Evolutionary conservation across 2,797 vertebrate species (phyloP).

Genomic region (Natrix natrix): DNA sequence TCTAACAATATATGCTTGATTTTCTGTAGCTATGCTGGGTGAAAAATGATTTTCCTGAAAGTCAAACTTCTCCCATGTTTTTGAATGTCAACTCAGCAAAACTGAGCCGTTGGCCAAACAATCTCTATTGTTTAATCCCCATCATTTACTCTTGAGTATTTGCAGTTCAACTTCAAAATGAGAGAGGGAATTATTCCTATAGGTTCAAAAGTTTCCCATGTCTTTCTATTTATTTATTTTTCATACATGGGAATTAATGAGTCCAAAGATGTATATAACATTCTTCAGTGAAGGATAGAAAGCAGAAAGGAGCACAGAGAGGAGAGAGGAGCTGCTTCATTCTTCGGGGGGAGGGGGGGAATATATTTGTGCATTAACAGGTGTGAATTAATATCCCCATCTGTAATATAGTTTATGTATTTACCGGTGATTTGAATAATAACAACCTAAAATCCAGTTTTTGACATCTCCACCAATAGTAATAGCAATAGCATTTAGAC

Average conservation of each 20-base stretch:
- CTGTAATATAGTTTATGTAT: not conserved
- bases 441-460: slow-evolving; percentile 4
- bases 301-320: not conserved
- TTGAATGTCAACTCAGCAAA: not conserved
- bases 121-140: slow-evolving; percentile 1
- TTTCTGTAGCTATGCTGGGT: not conserved
- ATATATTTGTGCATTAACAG: not conserved
- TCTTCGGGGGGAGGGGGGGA: not conserved
- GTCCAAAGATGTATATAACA: not conserved
- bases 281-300: not conserved
- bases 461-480: not conserved
- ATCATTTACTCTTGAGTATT: slow-evolving; percentile 14
- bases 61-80: slow-evolving; percentile 7
- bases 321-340: not conserved
- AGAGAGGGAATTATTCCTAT: not conserved
- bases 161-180: not conserved
- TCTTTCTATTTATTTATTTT: not conserved
- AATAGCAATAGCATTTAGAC: too few relatives aligned
- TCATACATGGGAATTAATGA: not conserved
- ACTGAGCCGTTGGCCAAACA: not conserved
- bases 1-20: slow-evolving; percentile 15
- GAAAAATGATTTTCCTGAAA: slow-evolving; percentile 13
- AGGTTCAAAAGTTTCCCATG: not conserved
- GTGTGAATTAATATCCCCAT: not conserved
- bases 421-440: accelerated